These are phyloP conservation scores for Acinonyx jubatus DNA, from an alignment of 2,113 vertebrate genomes.

Conservation along the genomic window DNA sequence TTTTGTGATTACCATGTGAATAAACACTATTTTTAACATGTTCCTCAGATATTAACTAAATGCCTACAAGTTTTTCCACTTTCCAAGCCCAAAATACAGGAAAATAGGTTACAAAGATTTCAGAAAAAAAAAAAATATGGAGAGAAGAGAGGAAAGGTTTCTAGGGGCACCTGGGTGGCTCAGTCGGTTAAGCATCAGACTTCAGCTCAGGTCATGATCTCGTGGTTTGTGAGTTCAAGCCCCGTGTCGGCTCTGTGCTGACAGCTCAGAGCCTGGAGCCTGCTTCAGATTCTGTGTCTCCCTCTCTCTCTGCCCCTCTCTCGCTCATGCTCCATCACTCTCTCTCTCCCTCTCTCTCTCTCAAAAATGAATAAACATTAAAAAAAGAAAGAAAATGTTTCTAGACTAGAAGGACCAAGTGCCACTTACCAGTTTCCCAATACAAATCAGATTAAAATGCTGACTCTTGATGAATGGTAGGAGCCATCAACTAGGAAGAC, in stretches of 20 bases:
- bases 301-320: too few species aligned
- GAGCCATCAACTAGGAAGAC: neutral
- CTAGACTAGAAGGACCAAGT: neutral
- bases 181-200: too few species aligned
- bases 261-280: too few species aligned
- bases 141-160: neutral
- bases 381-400: neutral
- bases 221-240: too few species aligned
- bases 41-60: slow-evolving; percentile 17
- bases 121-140: neutral
- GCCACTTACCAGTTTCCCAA: neutral
- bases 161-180: neutral
- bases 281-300: too few species aligned
- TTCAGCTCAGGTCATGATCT: too few species aligned
- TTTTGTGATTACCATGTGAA: neutral
- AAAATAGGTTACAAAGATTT: slow-evolving; percentile 5
- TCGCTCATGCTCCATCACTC: too few species aligned
- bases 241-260: too few species aligned
- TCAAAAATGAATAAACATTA: too few species aligned
- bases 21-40: neutral
- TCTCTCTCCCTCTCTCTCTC: too few species aligned
- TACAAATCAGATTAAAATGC: slow-evolving; percentile 3
- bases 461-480: neutral
- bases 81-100: neutral
- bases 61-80: neutral